Evolutionary conservation across 2,888 invertebrate genomes (phyloP), one percentile per base, ranked within the genome.

Genomic region (Brenthis ino): DNA sequence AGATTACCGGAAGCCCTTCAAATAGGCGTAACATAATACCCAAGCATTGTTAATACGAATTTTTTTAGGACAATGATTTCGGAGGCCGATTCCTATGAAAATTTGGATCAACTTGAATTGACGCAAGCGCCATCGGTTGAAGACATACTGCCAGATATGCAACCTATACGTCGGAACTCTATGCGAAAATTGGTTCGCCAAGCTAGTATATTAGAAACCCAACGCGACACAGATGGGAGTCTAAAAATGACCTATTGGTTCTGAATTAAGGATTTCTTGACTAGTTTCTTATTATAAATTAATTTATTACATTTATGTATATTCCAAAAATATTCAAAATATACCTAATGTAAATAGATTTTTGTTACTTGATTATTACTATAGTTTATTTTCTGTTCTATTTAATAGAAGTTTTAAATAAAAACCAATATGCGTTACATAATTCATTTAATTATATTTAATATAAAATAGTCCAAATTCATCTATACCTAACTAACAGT

Each of bases 161-260:
- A 73, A 28, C 65, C 71, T 16, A 58, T 70, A 43, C 79, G 94
- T 66, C 89, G 94, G 43, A 89, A 86, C 71, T 95, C 96, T 0
- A 95, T 96, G 93, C 94, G 95, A 55, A 94, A 95, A 78, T 87
- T 98, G 50, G 95, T 95, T 12, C 94, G 97, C 11, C 97, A 97
- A 85, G 94, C 95, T 65, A 97, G 97, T 85, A 93, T 95, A 13
- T 94, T 97, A 94, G 97, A 97, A 78, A 97, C 97, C 1, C 97
- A 97, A 73, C 94, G 95, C 70, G 95, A 96, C 77, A 93, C 94
- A 1, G 96, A 96, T 79, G 97, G 97, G 14, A 95, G 95, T 64
- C 96, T 97, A 86, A 96, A 95, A 84, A 95, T 97, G 94, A 96
- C 97, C 0, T 97, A 97, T 85, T 97, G 97, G 97, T 97, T 97